These are phyloP conservation scores for Idaea aversata DNA, from an alignment of 2,888 invertebrate genomes.

Conservation along the genomic window DNA sequence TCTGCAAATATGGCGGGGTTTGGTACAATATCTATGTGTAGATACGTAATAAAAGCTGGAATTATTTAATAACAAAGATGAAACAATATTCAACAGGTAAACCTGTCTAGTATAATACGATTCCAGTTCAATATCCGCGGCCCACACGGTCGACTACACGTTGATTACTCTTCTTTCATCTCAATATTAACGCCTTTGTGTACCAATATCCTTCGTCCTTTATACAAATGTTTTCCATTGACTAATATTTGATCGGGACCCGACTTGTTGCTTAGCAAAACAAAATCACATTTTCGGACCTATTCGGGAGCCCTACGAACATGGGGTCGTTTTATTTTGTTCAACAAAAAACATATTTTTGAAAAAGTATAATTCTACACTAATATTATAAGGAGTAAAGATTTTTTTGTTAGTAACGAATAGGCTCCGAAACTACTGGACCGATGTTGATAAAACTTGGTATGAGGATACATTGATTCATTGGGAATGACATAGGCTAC, in stretches of 20 bases:
- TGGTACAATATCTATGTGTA: neutral
- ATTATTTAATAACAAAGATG: neutral
- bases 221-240: neutral
- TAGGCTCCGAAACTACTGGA: too few species aligned
- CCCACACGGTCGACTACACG: constrained; percentile 35
- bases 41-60: constrained; percentile 10
- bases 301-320: neutral
- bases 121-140: constrained; percentile 24
- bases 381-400: too few species aligned
- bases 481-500: too few species aligned
- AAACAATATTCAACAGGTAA: neutral
- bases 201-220: constrained; percentile 1
- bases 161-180: constrained; percentile 50
- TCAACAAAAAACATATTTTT: neutral
- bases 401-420: too few species aligned
- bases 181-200: constrained; percentile 32
- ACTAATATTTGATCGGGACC: neutral
- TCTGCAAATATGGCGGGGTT: too few species aligned
- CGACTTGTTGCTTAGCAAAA: neutral
- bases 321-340: neutral
- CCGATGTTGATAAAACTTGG: too few species aligned
- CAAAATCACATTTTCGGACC: neutral
- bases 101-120: neutral
- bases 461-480: too few species aligned
- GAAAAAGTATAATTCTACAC: neutral